Conservation (phyloP, 2,797 vertebrate genomes). For the Eremophila alpestris region DNA sequence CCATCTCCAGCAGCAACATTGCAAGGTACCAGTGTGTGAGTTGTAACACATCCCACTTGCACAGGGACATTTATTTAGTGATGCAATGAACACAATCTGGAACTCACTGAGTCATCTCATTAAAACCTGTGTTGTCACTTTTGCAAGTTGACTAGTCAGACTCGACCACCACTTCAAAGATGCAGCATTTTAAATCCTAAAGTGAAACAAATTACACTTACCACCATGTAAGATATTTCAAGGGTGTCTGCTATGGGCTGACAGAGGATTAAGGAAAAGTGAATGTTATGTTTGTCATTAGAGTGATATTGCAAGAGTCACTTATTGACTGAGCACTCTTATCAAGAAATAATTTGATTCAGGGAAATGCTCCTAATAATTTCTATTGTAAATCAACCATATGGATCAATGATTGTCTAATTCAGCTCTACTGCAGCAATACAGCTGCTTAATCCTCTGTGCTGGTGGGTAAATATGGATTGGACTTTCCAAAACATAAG, state of each 20-base stretch:
- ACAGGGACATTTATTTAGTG: not conserved
- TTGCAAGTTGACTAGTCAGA: not conserved
- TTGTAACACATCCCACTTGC: not conserved
- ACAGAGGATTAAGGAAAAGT: not conserved
- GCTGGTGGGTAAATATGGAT: not conserved
- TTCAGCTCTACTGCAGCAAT: slow-evolving; percentile 19
- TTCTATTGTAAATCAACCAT: not conserved
- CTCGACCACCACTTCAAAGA: not conserved
- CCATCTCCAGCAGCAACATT: not conserved
- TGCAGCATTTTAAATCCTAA: not conserved
- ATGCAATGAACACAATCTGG: not conserved
- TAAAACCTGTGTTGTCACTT: not conserved
- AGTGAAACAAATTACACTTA: not conserved
- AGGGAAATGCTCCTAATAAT: slow-evolving; percentile 33
- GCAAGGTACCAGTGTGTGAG: not conserved
- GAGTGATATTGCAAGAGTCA: not conserved
- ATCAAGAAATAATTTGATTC: slow-evolving; percentile 45
- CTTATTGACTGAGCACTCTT: slow-evolving; percentile 28
- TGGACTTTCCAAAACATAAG: not conserved
- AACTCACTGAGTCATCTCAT: not conserved
- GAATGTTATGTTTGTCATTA: not conserved
- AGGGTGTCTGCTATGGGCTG: not conserved
- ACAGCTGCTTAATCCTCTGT: slow-evolving; percentile 15
- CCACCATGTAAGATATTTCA: not conserved
- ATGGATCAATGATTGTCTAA: slow-evolving; percentile 40